These are phyloP conservation scores for Pipistrellus pygmaeus DNA, from an alignment of 2,797 vertebrate genomes.

Conservation along the genomic window DNA sequence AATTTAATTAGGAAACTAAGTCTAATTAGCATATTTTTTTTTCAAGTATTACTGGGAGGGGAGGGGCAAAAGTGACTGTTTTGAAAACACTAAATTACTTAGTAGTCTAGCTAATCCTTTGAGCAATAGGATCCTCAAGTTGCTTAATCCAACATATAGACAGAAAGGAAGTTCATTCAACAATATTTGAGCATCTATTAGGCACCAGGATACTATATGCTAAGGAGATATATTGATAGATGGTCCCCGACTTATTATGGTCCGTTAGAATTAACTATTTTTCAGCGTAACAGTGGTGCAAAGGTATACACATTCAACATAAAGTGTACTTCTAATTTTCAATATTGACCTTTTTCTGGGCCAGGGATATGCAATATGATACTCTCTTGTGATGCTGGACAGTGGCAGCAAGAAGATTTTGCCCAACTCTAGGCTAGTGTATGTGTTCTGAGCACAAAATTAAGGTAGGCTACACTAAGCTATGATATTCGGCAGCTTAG, in stretches of 20 bases:
- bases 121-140: background rate
- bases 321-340: background rate
- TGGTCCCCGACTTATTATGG: background rate
- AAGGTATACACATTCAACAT: background rate
- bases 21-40: background rate
- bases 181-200: background rate
- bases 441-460: background rate
- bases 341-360: background rate
- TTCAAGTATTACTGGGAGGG: background rate
- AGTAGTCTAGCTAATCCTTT: background rate
- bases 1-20: background rate
- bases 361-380: background rate
- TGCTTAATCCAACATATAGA: background rate
- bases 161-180: slow-evolving; percentile 26
- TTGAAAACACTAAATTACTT: background rate
- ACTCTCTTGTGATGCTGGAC: background rate
- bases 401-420: background rate
- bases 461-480: background rate
- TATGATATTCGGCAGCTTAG: background rate
- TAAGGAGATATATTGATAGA: background rate
- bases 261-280: background rate
- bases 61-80: background rate
- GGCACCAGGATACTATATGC: background rate
- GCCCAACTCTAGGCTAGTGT: background rate
- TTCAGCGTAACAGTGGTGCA: background rate